Percentiles rank a stretch among this genome's conserved stretches.
These are phyloP conservation scores for Drosophila kurseongensis DNA, from an alignment of 1,140 invertebrate genomes.

Conservation along the genomic window DNA sequence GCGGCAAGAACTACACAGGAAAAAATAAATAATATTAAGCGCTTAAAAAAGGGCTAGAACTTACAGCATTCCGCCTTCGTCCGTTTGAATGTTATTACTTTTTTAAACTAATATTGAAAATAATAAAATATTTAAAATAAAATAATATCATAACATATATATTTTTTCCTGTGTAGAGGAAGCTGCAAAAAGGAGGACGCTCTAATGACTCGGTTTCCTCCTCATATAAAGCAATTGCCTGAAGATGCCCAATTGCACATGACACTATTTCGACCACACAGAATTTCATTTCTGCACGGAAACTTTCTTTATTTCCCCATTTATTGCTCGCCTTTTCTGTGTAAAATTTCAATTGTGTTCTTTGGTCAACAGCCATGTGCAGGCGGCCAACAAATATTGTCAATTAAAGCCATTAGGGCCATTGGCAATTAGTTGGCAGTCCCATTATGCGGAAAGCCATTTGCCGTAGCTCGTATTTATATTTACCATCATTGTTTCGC, in stretches of 20 bases:
- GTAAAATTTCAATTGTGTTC: conserved; percentile 28
- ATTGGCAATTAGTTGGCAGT: conserved; percentile 61
- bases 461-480: conserved; percentile 35
- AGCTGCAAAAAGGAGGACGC: conserved; percentile 10
- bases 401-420: conserved; percentile 69
- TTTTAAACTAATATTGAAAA: no score
- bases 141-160: neutral
- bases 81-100: no score
- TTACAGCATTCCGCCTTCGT: no score
- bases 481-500: conserved; percentile 10
- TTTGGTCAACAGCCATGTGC: conserved; percentile 23
- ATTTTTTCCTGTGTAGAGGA: neutral
- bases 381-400: conserved; percentile 43
- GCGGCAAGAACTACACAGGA: conserved; percentile 5
- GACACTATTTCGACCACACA: conserved; percentile 35
- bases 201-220: conserved; percentile 46
- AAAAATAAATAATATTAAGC: conserved; percentile 2
- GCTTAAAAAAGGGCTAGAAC: neutral
- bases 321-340: conserved; percentile 41
- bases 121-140: no score
- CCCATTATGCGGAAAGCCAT: conserved; percentile 51
- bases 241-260: conserved; percentile 42
- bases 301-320: conserved; percentile 12
- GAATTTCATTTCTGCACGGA: conserved; percentile 24
- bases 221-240: conserved; percentile 31